Evolutionary conservation across 2,888 invertebrate genomes (phyloP).

Genomic region (Dasysyrphus albostriatus): DNA sequence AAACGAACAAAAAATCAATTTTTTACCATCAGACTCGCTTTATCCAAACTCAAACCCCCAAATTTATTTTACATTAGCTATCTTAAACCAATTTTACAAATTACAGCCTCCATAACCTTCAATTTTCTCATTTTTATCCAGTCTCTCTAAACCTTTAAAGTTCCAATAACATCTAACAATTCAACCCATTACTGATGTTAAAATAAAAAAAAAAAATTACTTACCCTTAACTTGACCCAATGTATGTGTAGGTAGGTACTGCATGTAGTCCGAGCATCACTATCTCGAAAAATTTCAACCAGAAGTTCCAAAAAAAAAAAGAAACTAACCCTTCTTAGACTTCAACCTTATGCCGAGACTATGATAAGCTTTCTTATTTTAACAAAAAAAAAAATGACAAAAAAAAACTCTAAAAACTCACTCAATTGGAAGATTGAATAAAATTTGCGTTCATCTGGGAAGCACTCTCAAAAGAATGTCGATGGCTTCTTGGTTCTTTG

Average conservation of each 20-base stretch:
- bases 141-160: conserved; percentile 31
- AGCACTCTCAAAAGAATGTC: conserved; percentile 42
- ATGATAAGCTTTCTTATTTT: conserved; percentile 77
- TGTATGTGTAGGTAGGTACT: no score
- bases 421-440: conserved; percentile 84
- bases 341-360: conserved; percentile 59
- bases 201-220: conserved; percentile 37
- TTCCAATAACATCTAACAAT: conserved; percentile 37
- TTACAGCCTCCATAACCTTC: conserved; percentile 11
- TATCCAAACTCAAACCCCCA: neutral
- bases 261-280: conserved; percentile 9
- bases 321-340: conserved; percentile 22
- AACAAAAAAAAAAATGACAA: conserved; percentile 1
- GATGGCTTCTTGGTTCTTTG: conserved; percentile 25
- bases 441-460: conserved; percentile 80
- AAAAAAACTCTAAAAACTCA: conserved; percentile 76
- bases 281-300: conserved; percentile 31
- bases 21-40: neutral
- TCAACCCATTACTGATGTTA: conserved; percentile 39
- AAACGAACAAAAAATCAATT: neutral
- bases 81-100: conserved; percentile 46
- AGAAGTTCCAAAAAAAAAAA: conserved; percentile 8
- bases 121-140: conserved; percentile 42
- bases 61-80: conserved; percentile 38
- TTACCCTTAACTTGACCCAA: conserved; percentile 44